A percentile compares a stretch with the other conserved stretches of the same genome.
Evolutionary conservation across 2,888 invertebrate species (phyloP).

Genomic region (Orchestes rusci): DNA sequence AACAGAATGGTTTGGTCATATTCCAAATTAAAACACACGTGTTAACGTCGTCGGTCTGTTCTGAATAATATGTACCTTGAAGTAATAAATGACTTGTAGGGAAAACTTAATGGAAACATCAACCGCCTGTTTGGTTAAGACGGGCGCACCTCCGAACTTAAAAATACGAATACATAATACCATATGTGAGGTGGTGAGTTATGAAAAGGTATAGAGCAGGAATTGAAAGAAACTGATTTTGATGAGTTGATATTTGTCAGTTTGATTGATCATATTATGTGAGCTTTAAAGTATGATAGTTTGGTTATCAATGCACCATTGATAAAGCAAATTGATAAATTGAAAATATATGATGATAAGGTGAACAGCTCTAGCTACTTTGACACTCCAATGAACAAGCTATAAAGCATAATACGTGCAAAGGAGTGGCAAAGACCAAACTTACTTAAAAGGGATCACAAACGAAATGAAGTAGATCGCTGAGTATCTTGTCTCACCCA

Average conservation of each 20-base stretch:
- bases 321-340: too few relatives aligned
- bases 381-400: too few relatives aligned
- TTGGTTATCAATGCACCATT: too few relatives aligned
- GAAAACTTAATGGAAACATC: constrained; percentile 25
- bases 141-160: constrained; percentile 24
- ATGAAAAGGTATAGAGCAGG: too few relatives aligned
- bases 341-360: too few relatives aligned
- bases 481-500: constrained; percentile 19
- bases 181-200: constrained; percentile 8
- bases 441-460: constrained; percentile 17
- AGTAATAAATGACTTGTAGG: constrained; percentile 21
- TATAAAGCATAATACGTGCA: constrained; percentile 10
- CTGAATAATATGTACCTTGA: not conserved
- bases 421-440: constrained; percentile 17
- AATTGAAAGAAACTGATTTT: too few relatives aligned
- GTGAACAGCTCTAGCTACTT: too few relatives aligned
- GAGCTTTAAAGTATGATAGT: too few relatives aligned
- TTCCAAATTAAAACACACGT: too few relatives aligned
- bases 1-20: too few relatives aligned
- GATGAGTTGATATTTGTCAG: too few relatives aligned
- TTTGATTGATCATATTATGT: too few relatives aligned
- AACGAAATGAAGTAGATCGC: constrained; percentile 19
- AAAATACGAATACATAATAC: constrained; percentile 24
- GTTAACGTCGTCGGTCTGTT: constrained; percentile 9
- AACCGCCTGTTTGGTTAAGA: constrained; percentile 23